Evolutionary conservation across 2,888 invertebrate genomes (phyloP), one percentile per base, ranked within the genome.

Genomic region (Melinopterus prodromus): DNA sequence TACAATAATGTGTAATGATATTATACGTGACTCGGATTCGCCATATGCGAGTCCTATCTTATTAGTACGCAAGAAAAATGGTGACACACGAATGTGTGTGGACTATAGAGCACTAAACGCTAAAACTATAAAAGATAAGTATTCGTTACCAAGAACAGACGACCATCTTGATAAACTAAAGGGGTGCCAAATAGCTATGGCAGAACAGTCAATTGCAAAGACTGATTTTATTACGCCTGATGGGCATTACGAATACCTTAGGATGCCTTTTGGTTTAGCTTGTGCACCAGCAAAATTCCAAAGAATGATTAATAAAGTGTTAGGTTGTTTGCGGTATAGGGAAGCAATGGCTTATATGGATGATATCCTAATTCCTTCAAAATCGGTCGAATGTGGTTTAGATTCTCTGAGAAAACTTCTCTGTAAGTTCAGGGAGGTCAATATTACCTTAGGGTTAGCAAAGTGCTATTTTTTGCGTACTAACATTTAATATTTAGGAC

Each of bases 51-150:
- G 80, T 69, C 83, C 81, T n/a, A 75, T 81, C 36, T 16, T 83
- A 7, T 69, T 84, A 5, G 85, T 85, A 0, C 78, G 79, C 16
- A 85, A 84, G 78, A 82, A 82, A 83, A 75, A 84, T 71, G 85
- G 85, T 6, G 83, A 84, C 77, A 6, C 78, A 0, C 70, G 86
- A 15, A 77, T 87, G 80, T 85, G 84, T 71, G 83, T 86, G 0
- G 86, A 86, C 78, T 88, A 84, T 76, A 77, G 87, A 6, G 79
- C 78, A 35, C 77, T 89, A 3, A 89, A 89, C 81, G 38, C 77
- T 0, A 83, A 83, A 12, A 88, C 87, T 0, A 80, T 85, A 0
- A 85, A 86, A 5, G 86, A 88, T 76, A 38, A 84, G 6, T 87
- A 85, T 79, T 87, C 87, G 0, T 77, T 88, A 1, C 86, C 87